Evolutionary conservation across 2,888 invertebrate species (phyloP).

Genomic region (Lepeophtheirus nordmannii): DNA sequence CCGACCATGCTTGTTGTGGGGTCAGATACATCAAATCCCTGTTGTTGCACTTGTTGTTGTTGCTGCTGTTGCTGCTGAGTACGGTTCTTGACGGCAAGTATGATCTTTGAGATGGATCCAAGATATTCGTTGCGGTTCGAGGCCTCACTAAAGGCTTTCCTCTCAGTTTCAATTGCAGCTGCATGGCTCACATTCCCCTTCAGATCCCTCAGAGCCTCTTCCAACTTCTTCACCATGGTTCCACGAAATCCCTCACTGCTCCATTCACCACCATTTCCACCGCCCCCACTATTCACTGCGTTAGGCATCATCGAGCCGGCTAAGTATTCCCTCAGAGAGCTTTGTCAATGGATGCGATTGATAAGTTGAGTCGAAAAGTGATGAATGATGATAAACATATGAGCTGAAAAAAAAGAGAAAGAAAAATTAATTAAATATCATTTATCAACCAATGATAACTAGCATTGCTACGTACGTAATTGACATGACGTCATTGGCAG

Average conservation of each 20-base stretch:
- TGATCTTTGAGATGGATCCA: background rate
- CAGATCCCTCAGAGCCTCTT: constrained; percentile 8
- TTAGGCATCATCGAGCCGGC: background rate
- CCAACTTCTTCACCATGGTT: constrained; percentile 18
- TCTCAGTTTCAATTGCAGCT: background rate
- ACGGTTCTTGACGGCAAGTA: background rate
- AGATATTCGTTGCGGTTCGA: background rate
- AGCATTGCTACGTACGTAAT: too few species aligned
- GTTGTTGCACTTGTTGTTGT: background rate
- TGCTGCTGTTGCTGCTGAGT: background rate
- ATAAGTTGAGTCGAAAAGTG: too few species aligned
- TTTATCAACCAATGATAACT: too few species aligned
- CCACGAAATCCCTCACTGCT: background rate
- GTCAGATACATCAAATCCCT: background rate
- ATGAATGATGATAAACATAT: too few species aligned
- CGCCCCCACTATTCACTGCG: background rate
- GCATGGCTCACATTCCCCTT: constrained; percentile 2
- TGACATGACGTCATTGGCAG: too few species aligned
- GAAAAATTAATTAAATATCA: too few species aligned
- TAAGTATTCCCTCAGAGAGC: too few species aligned
- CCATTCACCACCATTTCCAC: background rate
- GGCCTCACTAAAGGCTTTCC: constrained; percentile 4
- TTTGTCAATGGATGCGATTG: too few species aligned
- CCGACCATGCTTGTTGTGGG: too few species aligned
- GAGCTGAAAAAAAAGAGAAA: too few species aligned